Base-by-base conservation (phyloP, 2,888 invertebrate species). In the Matsumyia berberina region DNA sequence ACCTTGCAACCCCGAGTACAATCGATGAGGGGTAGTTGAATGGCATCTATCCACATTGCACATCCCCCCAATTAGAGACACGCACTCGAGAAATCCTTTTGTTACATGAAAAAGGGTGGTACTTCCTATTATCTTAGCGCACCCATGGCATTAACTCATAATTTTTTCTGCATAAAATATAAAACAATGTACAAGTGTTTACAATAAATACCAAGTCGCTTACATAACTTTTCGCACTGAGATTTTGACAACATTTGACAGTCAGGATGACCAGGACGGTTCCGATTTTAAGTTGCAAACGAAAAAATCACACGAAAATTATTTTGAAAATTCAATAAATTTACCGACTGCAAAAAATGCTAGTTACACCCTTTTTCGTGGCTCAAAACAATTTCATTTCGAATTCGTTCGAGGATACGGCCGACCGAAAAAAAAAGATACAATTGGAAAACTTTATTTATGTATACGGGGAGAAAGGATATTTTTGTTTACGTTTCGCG, bases 291-390 rank as follows among this genome's bases (percentile, higher is more conserved):
- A 60, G 17, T 62, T 42, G 42, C 31, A 53, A 62, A 49, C 39
- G 4, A 6, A 60, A 72, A 72, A 33, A 6, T 6, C 12, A 76
- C 46, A 37, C 12, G 35, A 58, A 62, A 73, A 67, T 46, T 35
- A 15, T 6, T 66, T 82, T 67, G 78, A 64, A 83, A 83, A 83
- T 83, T 83, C 83, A 78, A 83, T 83, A 83, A 69, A 44, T 66
- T 46, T 64, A 49, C 33, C 66, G 35, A 39, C 73, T 73, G 83
- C 55, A 73, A 42, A 51, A 51, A 17, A 49, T 8, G 11, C 44
- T 9, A 39, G 35, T 58, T 66, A 44, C 73, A 44, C 78, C 69
- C 64, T 55, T 57, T 66, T 66, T 60, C 24, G 51, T 55, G 39
- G 6, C 46, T 73, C 39, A 64, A 69, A 69, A 69, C 33, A 42